phyloP scores from a whole-genome alignment of 2,113 vertebrate species.

The Chlorodrepanis virens region DNA sequence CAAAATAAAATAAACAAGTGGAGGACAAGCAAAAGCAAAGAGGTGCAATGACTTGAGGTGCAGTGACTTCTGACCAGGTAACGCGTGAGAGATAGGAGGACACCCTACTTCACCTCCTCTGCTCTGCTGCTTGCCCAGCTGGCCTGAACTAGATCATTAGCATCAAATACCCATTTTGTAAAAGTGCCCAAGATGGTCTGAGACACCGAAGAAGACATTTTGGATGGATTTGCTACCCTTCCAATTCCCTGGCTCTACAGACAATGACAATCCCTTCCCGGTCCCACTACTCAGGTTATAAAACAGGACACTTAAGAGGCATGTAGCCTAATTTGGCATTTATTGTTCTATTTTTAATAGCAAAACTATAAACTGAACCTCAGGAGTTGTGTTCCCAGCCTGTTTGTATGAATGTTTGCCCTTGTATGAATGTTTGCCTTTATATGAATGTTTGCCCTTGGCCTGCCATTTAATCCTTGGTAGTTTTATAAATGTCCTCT shows the following conservation, averaged over 20 bases:
- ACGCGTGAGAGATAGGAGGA: not conserved
- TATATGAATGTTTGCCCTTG: not conserved
- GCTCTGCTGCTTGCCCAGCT: not conserved
- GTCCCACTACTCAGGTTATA: not conserved
- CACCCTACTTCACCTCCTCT: not conserved
- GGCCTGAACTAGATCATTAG: not conserved
- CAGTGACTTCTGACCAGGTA: accelerated
- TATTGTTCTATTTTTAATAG: not conserved
- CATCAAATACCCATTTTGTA: not conserved
- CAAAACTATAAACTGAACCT: not conserved
- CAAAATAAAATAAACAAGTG: not conserved
- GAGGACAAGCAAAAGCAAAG: not conserved
- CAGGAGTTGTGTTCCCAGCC: not conserved
- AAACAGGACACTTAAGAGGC: not conserved
- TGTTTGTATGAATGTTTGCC: not conserved
- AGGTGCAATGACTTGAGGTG: not conserved
- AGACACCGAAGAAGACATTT: not conserved
- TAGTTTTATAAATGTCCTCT: accelerated
- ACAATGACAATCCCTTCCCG: not conserved
- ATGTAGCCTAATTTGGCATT: not conserved
- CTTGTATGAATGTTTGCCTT: no score
- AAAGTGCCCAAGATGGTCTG: not conserved
- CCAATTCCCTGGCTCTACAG: not conserved
- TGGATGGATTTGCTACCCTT: not conserved
- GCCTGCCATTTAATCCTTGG: not conserved